These are phyloP conservation scores for Aleiodes alternator DNA, from an alignment of 2,888 invertebrate species.

Conservation along the genomic window DNA sequence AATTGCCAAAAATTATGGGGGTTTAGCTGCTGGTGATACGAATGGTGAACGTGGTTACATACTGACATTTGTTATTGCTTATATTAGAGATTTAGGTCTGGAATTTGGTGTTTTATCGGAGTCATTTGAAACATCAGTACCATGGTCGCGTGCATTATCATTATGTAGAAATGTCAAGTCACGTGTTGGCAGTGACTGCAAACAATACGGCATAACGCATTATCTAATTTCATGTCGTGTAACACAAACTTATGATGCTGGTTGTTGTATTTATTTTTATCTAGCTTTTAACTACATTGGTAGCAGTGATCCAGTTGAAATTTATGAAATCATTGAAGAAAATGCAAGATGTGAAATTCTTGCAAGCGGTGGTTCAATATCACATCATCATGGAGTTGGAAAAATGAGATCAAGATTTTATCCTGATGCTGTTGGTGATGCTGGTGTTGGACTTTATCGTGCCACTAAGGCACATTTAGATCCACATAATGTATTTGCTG, in stretches of 20 bases:
- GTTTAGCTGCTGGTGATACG: constrained; percentile 92
- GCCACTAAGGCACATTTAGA: constrained; percentile 93
- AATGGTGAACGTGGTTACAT: constrained; percentile 98
- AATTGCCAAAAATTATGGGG: constrained; percentile 86
- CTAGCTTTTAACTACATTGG: constrained; percentile 87
- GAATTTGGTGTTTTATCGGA: constrained; percentile 93
- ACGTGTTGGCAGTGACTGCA: constrained; percentile 82
- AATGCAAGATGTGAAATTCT: constrained; percentile 94
- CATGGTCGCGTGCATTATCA: constrained; percentile 92
- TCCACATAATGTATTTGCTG: constrained; percentile 95
- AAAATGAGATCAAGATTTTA: constrained; percentile 95
- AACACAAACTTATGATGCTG: constrained; percentile 98
- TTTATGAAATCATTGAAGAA: constrained; percentile 92
- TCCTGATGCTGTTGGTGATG: constrained; percentile 86
- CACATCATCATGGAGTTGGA: constrained; percentile 98
- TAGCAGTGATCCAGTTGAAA: constrained; percentile 82
- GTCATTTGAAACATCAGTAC: constrained; percentile 98
- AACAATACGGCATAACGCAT: constrained; percentile 78
- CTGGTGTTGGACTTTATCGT: constrained; percentile 85
- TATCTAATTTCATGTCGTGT: constrained; percentile 88
- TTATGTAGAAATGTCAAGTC: constrained; percentile 94
- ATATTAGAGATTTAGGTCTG: constrained; percentile 94
- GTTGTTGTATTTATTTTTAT: constrained; percentile 97
- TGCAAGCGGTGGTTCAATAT: constrained; percentile 92
- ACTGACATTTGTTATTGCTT: constrained; percentile 98